Evolutionary conservation across 1,140 invertebrate species (phyloP), one percentile per base, ranked within the genome.

Genomic region (Papilio aristodemus): DNA sequence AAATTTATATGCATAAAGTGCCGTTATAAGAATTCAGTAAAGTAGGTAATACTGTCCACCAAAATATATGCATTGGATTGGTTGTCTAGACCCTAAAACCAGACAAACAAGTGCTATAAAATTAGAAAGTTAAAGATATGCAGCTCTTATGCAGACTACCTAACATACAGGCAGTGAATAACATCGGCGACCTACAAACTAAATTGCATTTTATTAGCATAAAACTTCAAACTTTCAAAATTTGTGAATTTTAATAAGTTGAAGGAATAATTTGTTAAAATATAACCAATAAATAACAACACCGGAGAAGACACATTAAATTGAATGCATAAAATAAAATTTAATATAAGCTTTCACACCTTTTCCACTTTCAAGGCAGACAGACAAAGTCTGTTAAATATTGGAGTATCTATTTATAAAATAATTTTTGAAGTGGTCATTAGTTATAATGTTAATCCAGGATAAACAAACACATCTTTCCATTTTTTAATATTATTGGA

Each of bases 131-230:
- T 89, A 81, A 84, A 84, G 80, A 85, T 77, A 86, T 85, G 82
- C 82, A 89, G 76, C 73, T 89, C 74, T 82, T 89, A 76, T 84
- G 81, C 80, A 89, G 81, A 85, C 85, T 87, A 78, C 76, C 74
- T 76, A 80, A 83, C 77, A 79, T 80, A 78, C 76, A 78, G 41
- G n/a, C 63, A 66, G 63, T 46, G 62, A 43, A 66, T 66, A 66
- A 41, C 71, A 79, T 70, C 75, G 83, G 80, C 81, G 87, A 91
- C 87, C 87, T 86, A 89, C 85, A 80, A 89, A 89, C 79, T 73
- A 87, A 84, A 88, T 85, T 89, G 87, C 86, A 91, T 87, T 90
- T 87, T 91, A 91, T 89, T 90, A 87, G 81, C 84, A 86, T 86
- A 86, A 89, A 88, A 83, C 87, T 88, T 85, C 77, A 83, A 71